These are phyloP conservation scores for Dinothrombium tinctorium DNA, from an alignment of 1,140 invertebrate species.

Conservation along the genomic window DNA sequence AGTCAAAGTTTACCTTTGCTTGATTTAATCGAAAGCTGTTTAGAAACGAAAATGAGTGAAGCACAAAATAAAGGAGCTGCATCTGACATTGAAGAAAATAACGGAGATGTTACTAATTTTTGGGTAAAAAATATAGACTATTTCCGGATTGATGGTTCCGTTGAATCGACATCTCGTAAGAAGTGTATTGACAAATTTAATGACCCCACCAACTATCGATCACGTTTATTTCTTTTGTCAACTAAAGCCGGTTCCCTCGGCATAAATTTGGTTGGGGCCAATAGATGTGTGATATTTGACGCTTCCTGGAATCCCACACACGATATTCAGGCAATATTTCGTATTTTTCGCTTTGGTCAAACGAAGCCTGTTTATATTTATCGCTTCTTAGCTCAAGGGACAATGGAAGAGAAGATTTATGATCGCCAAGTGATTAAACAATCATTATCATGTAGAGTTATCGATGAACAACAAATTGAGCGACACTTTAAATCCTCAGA, in stretches of 20 bases:
- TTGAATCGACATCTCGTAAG: conserved; percentile 71
- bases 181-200: conserved; percentile 95
- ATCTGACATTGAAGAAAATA: conserved; percentile 36
- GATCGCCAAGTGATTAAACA: conserved; percentile 94
- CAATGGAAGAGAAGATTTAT: conserved; percentile 38
- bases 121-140: conserved; percentile 75
- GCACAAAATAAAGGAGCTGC: neutral
- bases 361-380: conserved; percentile 84
- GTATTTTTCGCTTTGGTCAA: conserved; percentile 91
- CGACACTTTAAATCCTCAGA: conserved; percentile 74
- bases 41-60: neutral
- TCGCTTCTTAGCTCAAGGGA: conserved; percentile 62
- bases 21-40: conserved; percentile 36
- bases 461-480: conserved; percentile 93
- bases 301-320: conserved; percentile 99
- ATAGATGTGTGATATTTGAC: conserved; percentile 89
- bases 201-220: conserved; percentile 39
- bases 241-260: conserved; percentile 46
- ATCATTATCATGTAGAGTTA: conserved; percentile 48
- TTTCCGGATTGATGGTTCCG: conserved; percentile 83
- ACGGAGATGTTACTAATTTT: conserved; percentile 28
- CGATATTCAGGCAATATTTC: conserved; percentile 89
- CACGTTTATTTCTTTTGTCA: conserved; percentile 78
- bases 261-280: conserved; percentile 84
- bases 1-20: conserved; percentile 86